phyloP scores from a whole-genome alignment of 2,113 vertebrate genomes.

The Orycteropus afer region DNA sequence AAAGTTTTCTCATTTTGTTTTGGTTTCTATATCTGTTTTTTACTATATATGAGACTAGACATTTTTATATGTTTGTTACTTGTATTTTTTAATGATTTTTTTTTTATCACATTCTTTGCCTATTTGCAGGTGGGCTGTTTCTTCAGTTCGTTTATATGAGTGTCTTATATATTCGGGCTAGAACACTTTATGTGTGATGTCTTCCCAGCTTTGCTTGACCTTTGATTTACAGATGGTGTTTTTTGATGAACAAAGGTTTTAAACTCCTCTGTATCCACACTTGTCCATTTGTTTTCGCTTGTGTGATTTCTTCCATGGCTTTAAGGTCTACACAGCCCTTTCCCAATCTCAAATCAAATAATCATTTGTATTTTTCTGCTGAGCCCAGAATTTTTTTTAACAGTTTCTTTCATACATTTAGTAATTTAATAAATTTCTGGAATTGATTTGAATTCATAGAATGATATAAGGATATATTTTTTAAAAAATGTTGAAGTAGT shows the following conservation, averaged over 20 bases:
- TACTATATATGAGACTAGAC: conserved; percentile 5
- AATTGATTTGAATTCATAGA: conserved; percentile 10
- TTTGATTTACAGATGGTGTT: neutral
- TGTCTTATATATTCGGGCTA: neutral
- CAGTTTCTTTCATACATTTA: neutral
- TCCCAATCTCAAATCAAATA: neutral
- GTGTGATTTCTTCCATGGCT: conserved; percentile 6
- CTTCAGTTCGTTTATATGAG: neutral
- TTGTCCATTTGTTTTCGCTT: neutral
- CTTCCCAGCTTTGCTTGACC: conserved; percentile 24
- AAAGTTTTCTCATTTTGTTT: neutral
- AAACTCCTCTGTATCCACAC: neutral
- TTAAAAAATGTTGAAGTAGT: neutral
- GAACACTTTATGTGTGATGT: neutral
- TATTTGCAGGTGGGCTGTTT: neutral
- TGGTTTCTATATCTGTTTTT: neutral
- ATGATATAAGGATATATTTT: neutral
- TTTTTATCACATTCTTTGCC: neutral
- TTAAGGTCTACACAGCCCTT: neutral
- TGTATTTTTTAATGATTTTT: conserved; percentile 24
- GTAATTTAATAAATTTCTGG: conserved; percentile 14
- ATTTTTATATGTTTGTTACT: neutral
- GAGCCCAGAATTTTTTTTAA: neutral
- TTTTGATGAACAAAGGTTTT: conserved; percentile 1
- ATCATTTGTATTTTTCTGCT: neutral